Evolutionary conservation across 2,113 vertebrate genomes (phyloP).

Genomic region (Elephas maximus): DNA sequence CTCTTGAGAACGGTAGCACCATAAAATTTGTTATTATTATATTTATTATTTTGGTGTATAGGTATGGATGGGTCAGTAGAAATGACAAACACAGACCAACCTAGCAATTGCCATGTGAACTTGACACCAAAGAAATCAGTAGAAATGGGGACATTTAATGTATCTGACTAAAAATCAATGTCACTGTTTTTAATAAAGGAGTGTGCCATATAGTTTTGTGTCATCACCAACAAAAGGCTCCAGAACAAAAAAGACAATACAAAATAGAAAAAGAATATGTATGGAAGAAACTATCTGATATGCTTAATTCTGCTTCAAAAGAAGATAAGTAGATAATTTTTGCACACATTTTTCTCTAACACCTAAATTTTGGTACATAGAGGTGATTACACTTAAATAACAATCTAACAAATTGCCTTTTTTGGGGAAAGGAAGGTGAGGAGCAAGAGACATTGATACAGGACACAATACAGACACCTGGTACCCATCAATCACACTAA

Average conservation of each 20-base stretch:
- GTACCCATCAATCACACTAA: not conserved
- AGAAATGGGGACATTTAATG: not conserved
- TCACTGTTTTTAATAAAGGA: not conserved
- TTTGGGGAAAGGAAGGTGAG: not conserved
- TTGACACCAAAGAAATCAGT: not conserved
- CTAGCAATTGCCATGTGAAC: not conserved
- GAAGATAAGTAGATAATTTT: not conserved
- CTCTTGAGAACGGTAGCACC: not conserved
- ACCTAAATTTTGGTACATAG: not conserved
- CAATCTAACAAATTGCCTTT: not conserved
- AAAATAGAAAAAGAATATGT: not conserved
- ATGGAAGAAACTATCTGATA: not conserved
- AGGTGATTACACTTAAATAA: not conserved
- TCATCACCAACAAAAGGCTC: not conserved
- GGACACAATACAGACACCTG: not conserved
- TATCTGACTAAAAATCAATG: conserved; percentile 12
- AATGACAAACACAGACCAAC: not conserved
- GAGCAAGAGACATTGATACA: not conserved
- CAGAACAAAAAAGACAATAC: not conserved
- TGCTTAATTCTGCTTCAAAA: not conserved
- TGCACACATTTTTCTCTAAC: not conserved
- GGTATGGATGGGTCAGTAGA: not conserved
- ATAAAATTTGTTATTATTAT: not conserved
- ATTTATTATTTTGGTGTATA: not conserved
- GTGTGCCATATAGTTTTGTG: not conserved